Conservation (phyloP, 2,888 invertebrate genomes). For the Yponomeuta cagnagella region DNA sequence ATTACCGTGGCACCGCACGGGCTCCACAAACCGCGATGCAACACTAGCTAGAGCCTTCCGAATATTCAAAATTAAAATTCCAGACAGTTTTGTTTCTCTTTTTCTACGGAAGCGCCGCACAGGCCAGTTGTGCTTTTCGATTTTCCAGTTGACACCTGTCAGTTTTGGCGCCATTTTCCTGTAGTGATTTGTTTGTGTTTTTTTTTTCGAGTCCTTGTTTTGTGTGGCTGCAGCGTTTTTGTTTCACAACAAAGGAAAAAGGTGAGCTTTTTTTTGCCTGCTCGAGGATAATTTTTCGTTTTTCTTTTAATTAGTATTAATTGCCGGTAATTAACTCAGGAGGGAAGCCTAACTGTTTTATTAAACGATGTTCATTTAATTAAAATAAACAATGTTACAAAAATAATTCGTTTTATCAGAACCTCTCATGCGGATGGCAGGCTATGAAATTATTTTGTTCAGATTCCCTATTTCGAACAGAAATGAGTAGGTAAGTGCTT, state of each 20-base stretch:
- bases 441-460: not conserved
- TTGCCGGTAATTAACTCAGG: conserved; percentile 5
- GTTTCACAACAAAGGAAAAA: conserved; percentile 19
- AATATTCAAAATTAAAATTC: conserved; percentile 27
- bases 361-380: not conserved
- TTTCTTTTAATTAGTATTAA: conserved; percentile 8
- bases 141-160: conserved; percentile 34
- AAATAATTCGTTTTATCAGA: not conserved
- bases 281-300: not conserved
- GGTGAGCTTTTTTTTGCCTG: conserved; percentile 27
- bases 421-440: not conserved
- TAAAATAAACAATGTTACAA: not conserved
- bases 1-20: conserved; percentile 58
- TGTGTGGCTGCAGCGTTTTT: conserved; percentile 24
- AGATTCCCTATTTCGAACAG: not conserved
- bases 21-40: conserved; percentile 46
- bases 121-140: conserved; percentile 18
- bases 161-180: conserved; percentile 40
- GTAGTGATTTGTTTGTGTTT: conserved; percentile 34
- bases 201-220: conserved; percentile 27
- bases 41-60: conserved; percentile 44
- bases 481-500: not conserved
- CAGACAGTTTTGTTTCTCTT: conserved; percentile 15
- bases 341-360: not conserved
- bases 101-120: not conserved